These are phyloP conservation scores for Arbacia lixula DNA, from an alignment of 53 echinoderm and acorn worm species.

Conservation along the genomic window DNA sequence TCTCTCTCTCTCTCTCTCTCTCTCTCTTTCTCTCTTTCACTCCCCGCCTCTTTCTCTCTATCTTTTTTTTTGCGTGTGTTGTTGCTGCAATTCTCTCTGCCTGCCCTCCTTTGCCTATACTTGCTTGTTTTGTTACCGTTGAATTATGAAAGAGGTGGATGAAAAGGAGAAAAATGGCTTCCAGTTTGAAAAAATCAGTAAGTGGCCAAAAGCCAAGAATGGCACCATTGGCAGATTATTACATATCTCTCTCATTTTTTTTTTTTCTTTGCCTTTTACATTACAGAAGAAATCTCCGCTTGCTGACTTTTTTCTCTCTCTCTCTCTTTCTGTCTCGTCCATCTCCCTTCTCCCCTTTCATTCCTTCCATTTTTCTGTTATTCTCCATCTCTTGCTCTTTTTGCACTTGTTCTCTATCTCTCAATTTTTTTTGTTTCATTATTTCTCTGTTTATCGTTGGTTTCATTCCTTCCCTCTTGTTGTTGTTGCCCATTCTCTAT, in stretches of 20 bases:
- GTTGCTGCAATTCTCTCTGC: not conserved
- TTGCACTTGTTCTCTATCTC: no score
- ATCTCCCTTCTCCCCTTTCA: not conserved
- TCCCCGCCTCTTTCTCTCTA: not conserved
- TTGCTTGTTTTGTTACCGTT: conserved; percentile 49
- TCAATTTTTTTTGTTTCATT: no score
- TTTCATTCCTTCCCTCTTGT: no score
- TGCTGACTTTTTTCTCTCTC: not conserved
- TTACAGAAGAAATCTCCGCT: not conserved
- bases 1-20: not conserved
- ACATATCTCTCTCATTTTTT: not conserved
- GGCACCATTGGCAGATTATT: no score
- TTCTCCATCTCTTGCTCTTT: no score
- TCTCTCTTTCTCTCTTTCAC: no score
- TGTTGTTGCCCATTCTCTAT: no score
- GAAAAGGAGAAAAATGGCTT: conserved; percentile 16
- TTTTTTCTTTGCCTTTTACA: not conserved
- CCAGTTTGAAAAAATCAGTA: not conserved
- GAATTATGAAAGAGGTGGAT: conserved; percentile 38
- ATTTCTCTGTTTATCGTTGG: no score
- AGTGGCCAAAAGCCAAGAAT: not conserved
- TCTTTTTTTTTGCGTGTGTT: not conserved
- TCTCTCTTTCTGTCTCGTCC: not conserved
- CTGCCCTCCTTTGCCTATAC: not conserved
- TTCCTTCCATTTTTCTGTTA: no score